A percentile compares a stretch with the other conserved stretches of the same genome.
Evolutionary conservation across 2,113 vertebrate genomes (phyloP).

Genomic region (Brachypodius melanocephalos): DNA sequence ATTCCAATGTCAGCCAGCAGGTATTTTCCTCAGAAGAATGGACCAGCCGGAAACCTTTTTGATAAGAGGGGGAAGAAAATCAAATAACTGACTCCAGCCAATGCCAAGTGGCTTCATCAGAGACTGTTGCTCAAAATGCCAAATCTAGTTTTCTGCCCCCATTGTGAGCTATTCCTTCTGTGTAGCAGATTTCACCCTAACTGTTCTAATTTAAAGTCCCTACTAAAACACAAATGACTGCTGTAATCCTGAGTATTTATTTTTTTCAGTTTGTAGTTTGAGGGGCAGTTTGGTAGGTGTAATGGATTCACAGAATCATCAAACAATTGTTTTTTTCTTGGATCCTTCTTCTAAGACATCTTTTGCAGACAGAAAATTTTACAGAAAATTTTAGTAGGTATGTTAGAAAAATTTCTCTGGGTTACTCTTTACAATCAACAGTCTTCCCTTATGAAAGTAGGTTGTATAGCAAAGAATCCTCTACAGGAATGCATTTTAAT

Average conservation of each 20-base stretch:
- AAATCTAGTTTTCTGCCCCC: not conserved
- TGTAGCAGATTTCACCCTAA: not conserved
- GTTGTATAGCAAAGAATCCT: not conserved
- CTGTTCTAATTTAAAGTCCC: not conserved
- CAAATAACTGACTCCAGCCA: not conserved
- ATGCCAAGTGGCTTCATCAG: not conserved
- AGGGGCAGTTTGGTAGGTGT: not conserved
- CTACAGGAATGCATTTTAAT: slow-evolving; percentile 18
- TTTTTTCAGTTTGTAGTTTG: not conserved
- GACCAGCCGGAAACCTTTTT: not conserved
- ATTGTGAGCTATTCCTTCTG: not conserved
- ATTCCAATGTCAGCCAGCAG: not conserved
- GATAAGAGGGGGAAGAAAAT: not conserved
- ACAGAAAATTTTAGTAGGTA: not conserved
- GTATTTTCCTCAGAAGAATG: not conserved
- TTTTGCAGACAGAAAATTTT: not conserved
- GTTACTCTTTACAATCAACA: not conserved
- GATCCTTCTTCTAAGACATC: not conserved
- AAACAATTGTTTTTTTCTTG: not conserved
- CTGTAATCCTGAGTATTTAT: not conserved
- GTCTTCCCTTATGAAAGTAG: not conserved
- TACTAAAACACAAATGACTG: not conserved
- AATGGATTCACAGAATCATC: not conserved
- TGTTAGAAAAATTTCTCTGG: not conserved
- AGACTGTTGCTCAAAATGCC: not conserved